A percentile compares a stretch with the other conserved stretches of the same genome.
Evolutionary conservation across 2,888 invertebrate species (phyloP).

Genomic region (Byasa hedistus): DNA sequence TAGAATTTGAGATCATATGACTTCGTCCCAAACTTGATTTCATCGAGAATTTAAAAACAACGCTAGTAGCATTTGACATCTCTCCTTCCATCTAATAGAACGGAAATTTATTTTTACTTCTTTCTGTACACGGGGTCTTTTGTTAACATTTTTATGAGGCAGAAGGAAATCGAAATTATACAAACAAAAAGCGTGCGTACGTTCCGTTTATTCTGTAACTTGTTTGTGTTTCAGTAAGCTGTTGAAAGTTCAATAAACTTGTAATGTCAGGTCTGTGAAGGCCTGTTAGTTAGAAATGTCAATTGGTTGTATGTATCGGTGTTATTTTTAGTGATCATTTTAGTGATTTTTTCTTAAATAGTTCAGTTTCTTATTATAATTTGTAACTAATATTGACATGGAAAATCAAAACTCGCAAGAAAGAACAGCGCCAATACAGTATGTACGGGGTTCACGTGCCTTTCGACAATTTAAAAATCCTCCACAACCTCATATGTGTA

Average conservation of each 20-base stretch:
- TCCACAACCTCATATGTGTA: constrained; percentile 88
- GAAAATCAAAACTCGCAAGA: constrained; percentile 68
- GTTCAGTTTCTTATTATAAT: constrained; percentile 33
- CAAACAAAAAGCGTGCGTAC: constrained; percentile 23
- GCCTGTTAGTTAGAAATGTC: constrained; percentile 28
- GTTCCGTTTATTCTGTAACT: constrained; percentile 26
- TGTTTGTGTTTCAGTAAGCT: constrained; percentile 24
- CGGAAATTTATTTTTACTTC: constrained; percentile 45
- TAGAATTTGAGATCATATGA: constrained; percentile 4
- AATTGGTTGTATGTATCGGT: constrained; percentile 30
- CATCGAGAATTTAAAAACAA: constrained; percentile 12
- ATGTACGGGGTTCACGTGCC: constrained; percentile 80
- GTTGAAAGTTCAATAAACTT: constrained; percentile 70
- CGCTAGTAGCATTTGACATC: constrained; percentile 30
- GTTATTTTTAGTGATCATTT: constrained; percentile 28
- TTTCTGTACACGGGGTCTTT: constrained; percentile 46
- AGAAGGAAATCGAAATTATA: constrained; percentile 21
- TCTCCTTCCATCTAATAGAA: constrained; percentile 39
- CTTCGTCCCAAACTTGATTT: constrained; percentile 5
- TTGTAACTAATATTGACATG: constrained; percentile 53
- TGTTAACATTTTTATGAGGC: constrained; percentile 42
- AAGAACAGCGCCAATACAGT: constrained; percentile 74
- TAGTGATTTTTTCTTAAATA: constrained; percentile 25
- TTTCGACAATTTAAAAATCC: constrained; percentile 86
- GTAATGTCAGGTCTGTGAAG: constrained; percentile 47